phyloP scores from a whole-genome alignment of 2,888 invertebrate species.

The Rhyacophila evoluta region DNA sequence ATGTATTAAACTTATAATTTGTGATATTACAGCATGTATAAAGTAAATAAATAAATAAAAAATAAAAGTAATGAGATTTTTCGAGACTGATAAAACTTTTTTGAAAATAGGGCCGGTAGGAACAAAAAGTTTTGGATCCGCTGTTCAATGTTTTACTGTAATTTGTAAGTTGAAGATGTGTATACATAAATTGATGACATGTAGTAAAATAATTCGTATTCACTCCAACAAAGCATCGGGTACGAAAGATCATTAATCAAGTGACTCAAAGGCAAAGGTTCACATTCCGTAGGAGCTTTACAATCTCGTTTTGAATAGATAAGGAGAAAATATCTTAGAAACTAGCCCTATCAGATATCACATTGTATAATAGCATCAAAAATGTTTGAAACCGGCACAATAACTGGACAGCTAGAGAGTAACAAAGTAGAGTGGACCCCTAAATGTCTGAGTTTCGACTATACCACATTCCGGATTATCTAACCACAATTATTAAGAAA shows the following conservation, averaged over 20 bases:
- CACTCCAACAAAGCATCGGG: not conserved
- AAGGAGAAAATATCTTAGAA: not conserved
- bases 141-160: too few species aligned
- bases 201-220: not conserved
- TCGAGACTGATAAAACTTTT: too few species aligned
- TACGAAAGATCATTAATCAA: not conserved
- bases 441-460: too few species aligned
- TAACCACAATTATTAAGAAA: too few species aligned
- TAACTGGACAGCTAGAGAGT: not conserved
- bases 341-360: not conserved
- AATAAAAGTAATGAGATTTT: too few species aligned
- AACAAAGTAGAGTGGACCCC: not conserved
- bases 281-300: not conserved
- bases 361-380: not conserved
- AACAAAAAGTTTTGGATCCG: too few species aligned
- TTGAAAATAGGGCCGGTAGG: not conserved
- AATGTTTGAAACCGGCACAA: not conserved
- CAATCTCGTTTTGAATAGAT: not conserved
- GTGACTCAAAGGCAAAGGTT: not conserved
- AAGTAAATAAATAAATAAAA: too few species aligned
- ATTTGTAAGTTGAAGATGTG: too few species aligned
- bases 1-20: too few species aligned
- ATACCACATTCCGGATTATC: too few species aligned
- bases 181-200: too few species aligned
- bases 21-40: too few species aligned